Percentiles rank a stretch among this genome's conserved stretches.
Conservation (phyloP, 2,113 vertebrate genomes). For the Chascanopsetta lugubris region DNA sequence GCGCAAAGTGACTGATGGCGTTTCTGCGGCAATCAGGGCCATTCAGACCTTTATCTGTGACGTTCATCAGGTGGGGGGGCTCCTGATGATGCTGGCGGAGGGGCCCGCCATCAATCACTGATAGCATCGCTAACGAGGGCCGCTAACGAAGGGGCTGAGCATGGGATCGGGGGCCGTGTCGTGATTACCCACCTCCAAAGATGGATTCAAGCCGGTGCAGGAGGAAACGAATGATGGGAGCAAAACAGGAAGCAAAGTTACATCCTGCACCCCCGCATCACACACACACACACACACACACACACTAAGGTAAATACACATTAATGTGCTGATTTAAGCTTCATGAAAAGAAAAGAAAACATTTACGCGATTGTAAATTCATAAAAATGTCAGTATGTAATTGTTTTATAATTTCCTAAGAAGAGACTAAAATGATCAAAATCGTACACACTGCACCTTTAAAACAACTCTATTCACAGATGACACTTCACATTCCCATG, state of each 20-base stretch:
- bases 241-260: slow-evolving; percentile 3
- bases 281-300: no score
- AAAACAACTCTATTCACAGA: no score
- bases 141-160: slow-evolving; percentile 50
- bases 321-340: no score
- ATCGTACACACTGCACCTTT: no score
- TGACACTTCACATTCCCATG: no score
- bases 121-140: slow-evolving; percentile 62
- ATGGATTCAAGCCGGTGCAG: slow-evolving; percentile 37
- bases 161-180: slow-evolving; percentile 58
- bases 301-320: no score
- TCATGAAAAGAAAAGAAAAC: no score
- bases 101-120: slow-evolving; percentile 60
- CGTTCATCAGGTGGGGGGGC: slow-evolving; percentile 57
- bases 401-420: no score
- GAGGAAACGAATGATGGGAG: slow-evolving; percentile 19
- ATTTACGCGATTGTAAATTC: no score
- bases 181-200: slow-evolving; percentile 43
- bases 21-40: slow-evolving; percentile 45
- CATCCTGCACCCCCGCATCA: no score
- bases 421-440: no score
- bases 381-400: no score
- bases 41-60: slow-evolving; percentile 58
- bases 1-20: slow-evolving; percentile 31
- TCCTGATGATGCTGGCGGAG: slow-evolving; percentile 52